Conservation (phyloP, 1,140 invertebrate species). For the Acromyrmex echinatior region DNA sequence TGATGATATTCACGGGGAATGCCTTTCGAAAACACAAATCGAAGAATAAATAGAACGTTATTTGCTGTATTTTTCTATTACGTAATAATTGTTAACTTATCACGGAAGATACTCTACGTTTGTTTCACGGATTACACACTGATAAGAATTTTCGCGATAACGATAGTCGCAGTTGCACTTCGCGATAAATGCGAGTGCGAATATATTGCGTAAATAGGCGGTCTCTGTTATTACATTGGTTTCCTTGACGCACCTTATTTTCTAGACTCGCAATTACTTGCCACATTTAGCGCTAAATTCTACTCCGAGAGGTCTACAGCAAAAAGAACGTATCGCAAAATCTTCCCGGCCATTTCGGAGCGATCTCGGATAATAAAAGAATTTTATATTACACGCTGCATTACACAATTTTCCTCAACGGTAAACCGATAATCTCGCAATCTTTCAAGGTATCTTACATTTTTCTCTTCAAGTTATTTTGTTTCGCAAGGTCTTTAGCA, state of each 20-base stretch:
- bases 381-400: constrained; percentile 13
- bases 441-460: neutral
- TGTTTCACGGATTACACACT: neutral
- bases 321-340: neutral
- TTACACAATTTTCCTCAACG: constrained; percentile 19
- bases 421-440: constrained; percentile 1
- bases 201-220: constrained; percentile 26
- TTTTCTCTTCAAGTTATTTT: neutral
- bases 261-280: neutral
- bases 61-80: constrained; percentile 12
- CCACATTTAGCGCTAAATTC: constrained; percentile 17
- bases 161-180: neutral
- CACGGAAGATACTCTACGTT: neutral
- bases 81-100: neutral
- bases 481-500: neutral
- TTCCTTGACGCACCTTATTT: constrained; percentile 24
- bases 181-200: constrained; percentile 46
- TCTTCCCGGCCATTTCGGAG: neutral
- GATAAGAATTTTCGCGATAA: constrained; percentile 33
- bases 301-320: neutral
- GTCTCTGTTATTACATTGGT: neutral
- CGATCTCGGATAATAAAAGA: constrained; percentile 6
- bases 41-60: neutral
- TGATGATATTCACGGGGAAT: neutral
- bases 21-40: neutral